These are phyloP conservation scores for Puffinus mauretanicus DNA, from an alignment of 2,113 vertebrate genomes.

Conservation along the genomic window DNA sequence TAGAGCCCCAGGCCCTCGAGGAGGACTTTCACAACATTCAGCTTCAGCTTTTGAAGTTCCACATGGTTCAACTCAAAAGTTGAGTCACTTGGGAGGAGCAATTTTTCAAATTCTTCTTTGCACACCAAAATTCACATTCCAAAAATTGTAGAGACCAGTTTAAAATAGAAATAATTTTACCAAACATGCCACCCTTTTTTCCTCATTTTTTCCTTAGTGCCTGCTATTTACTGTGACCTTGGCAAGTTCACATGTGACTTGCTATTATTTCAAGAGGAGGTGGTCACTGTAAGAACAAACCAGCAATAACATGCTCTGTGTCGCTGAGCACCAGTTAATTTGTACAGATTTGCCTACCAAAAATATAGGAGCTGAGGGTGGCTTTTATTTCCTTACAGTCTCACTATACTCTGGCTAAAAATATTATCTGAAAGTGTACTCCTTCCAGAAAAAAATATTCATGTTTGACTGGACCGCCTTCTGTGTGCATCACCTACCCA, in stretches of 20 bases:
- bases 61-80: not conserved
- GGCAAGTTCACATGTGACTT: not conserved
- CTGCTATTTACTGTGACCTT: not conserved
- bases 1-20: not conserved
- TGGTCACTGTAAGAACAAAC: not conserved
- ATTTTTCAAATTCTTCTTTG: not conserved
- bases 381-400: not conserved
- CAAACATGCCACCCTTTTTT: fast-evolving
- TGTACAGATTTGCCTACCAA: not conserved
- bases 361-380: not conserved
- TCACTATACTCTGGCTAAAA: not conserved
- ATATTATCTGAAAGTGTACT: not conserved
- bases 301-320: not conserved
- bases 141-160: not conserved
- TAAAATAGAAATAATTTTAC: not conserved
- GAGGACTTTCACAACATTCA: not conserved
- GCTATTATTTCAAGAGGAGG: not conserved
- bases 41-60: constrained; percentile 15
- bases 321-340: not conserved
- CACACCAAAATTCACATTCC: not conserved
- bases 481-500: not conserved
- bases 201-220: not conserved
- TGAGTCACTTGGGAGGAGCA: not conserved
- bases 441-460: not conserved
- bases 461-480: not conserved